Conservation (phyloP, 1,140 invertebrate species). For the Melipona quadrifasciata region DNA sequence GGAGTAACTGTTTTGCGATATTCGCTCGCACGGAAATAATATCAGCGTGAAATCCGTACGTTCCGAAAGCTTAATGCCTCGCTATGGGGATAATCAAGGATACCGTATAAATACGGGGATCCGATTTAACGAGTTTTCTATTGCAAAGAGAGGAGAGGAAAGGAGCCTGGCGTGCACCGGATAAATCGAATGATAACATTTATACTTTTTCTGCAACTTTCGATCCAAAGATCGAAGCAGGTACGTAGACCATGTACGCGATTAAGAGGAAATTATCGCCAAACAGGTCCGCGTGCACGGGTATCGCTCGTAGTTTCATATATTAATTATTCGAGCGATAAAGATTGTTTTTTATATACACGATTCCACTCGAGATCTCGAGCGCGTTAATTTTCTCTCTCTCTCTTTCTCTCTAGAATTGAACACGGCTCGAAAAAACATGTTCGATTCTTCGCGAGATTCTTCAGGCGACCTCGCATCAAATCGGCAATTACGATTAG, state of each 20-base stretch:
- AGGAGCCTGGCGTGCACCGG: too few species aligned
- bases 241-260: neutral
- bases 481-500: slow-evolving; percentile 10
- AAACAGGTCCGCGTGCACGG: neutral
- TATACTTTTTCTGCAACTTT: neutral
- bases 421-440: too few species aligned
- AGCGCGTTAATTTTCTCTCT: too few species aligned
- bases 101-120: neutral
- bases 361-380: too few species aligned
- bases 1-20: slow-evolving; percentile 25
- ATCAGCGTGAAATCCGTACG: neutral
- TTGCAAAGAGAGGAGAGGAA: neutral
- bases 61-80: neutral
- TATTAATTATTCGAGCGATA: neutral
- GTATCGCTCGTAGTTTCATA: neutral
- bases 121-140: neutral
- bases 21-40: neutral
- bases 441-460: neutral
- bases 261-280: neutral
- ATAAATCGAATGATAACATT: slow-evolving; percentile 8
- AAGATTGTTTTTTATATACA: neutral
- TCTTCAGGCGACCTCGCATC: neutral
- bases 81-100: neutral
- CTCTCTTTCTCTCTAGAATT: too few species aligned
- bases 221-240: neutral